Evolutionary conservation across 2,888 invertebrate species (phyloP).

Genomic region (Caenorhabditis macrosperma): DNA sequence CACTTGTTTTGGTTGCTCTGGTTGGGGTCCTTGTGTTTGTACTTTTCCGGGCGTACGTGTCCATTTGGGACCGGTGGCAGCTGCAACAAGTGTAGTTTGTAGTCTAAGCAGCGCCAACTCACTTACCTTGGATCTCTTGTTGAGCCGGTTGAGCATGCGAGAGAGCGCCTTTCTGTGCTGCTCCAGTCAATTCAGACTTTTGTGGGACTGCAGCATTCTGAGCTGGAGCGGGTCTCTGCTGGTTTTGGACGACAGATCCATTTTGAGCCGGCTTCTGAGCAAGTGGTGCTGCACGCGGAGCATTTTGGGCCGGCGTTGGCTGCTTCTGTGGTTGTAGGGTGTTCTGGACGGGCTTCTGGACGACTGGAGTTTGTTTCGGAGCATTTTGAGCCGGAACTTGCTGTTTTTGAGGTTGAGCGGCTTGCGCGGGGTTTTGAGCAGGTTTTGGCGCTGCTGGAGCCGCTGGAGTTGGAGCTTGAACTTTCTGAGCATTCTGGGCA

Average conservation of each 20-base stretch:
- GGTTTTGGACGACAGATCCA: not conserved
- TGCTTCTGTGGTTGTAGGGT: conserved; percentile 20
- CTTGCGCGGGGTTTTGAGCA: not conserved
- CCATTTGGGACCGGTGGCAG: conserved; percentile 60
- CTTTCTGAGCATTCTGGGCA: conserved; percentile 33
- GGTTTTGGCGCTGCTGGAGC: not conserved
- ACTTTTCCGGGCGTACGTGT: conserved; percentile 60
- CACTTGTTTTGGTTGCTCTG: conserved; percentile 44
- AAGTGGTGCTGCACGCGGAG: conserved; percentile 1
- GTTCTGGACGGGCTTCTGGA: too few species aligned
- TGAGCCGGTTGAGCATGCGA: conserved; percentile 22
- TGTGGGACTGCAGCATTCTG: conserved; percentile 1
- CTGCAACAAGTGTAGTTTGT: conserved; percentile 33
- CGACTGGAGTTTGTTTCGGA: too few species aligned
- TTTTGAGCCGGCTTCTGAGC: conserved; percentile 12
- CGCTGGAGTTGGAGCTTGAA: conserved; percentile 23
- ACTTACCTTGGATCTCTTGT: conserved; percentile 45
- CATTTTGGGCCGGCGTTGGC: conserved; percentile 12
- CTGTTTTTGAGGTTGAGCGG: not conserved
- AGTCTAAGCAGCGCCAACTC: not conserved
- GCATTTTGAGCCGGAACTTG: not conserved
- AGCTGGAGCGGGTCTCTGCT: conserved; percentile 18
- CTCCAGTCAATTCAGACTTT: conserved; percentile 9
- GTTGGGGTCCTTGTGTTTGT: conserved; percentile 49
- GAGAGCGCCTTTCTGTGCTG: conserved; percentile 26